Percentiles rank a stretch among this genome's conserved stretches.
Conservation (phyloP, 1,140 invertebrate species). For the Dinothrombium tinctorium region DNA sequence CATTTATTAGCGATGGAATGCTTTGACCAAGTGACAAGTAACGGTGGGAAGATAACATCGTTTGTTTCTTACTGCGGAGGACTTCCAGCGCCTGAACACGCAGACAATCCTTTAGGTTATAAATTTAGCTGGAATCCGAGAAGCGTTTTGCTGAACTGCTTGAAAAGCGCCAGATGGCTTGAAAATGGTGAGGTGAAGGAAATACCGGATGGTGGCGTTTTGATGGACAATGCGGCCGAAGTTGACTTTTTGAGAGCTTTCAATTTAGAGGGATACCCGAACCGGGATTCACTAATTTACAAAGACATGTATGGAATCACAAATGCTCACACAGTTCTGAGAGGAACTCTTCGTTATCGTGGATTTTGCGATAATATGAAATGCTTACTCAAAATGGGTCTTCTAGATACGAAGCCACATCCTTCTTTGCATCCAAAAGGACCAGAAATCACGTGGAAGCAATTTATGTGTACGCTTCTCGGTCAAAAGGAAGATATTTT, state of each 20-base stretch:
- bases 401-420: slow-evolving; percentile 63
- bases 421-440: slow-evolving; percentile 74
- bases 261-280: slow-evolving; percentile 82
- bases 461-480: slow-evolving; percentile 60
- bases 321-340: slow-evolving; percentile 58
- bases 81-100: slow-evolving; percentile 79
- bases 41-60: slow-evolving; percentile 51
- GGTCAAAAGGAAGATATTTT: slow-evolving; percentile 72
- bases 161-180: slow-evolving; percentile 65
- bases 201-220: slow-evolving; percentile 30
- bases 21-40: slow-evolving; percentile 64
- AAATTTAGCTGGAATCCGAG: slow-evolving; percentile 95
- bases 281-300: slow-evolving; percentile 82
- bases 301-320: slow-evolving; percentile 50
- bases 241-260: slow-evolving; percentile 88
- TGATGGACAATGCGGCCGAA: slow-evolving; percentile 48
- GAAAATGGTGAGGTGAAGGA: slow-evolving; percentile 43
- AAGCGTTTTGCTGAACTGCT: slow-evolving; percentile 65
- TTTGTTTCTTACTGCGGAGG: slow-evolving; percentile 94
- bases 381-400: slow-evolving; percentile 56
- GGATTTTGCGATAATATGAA: slow-evolving; percentile 71
- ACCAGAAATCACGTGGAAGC: slow-evolving; percentile 86
- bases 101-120: slow-evolving; percentile 70
- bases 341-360: slow-evolving; percentile 42
- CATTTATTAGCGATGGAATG: slow-evolving; percentile 90